Evolutionary conservation across 2,888 invertebrate species (phyloP), one percentile per base, ranked within the genome.

Genomic region (Caenorhabditis japonica): DNA sequence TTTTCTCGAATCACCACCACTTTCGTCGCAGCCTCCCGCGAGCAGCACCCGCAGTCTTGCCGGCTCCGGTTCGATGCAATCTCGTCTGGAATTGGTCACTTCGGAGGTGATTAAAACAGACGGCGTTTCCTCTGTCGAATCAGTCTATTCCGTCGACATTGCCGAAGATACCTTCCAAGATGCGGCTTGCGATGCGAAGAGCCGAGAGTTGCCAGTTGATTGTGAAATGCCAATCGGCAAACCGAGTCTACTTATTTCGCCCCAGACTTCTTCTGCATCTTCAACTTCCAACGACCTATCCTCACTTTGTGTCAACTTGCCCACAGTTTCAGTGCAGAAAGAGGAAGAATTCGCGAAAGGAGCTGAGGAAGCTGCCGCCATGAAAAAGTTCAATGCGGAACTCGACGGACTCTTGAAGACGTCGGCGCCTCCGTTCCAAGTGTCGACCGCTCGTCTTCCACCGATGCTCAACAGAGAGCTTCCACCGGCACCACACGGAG

Each of bases 341-440:
- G 36, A 51, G 41, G 59, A 52, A 13, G 53, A 59, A 13, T 19
- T 49, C 10, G 13, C 38, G 13, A 55, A 34, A 8, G 46, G 38
- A 15, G 30, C 30, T 1, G 52, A 55, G 33, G 53, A 61, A 10
- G 30, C n/a, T 2, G 39, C 39, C 38, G 59, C 53, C 4, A 55
- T 60, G 49, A 47, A 61, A 25, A 53, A 56, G 39, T 49, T 72
- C 53, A 72, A 72, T 47, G 64, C 46, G 12, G 51, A 64, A 25
- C 51, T 72, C 25, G 56, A 64, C 21, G 55, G 59, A 3, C 33
- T 72, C n/a, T 38, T 72, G 47, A 72, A 52, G 17, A 53, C 17
- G 1, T 64, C 72, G 10, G 52, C 72, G 21, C 72, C 62, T 5
- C 62, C 72, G 49, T 72, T 72, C 38, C 58, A 72, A 59, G 64